These are phyloP conservation scores for Equus przewalskii DNA, from an alignment of 2,113 vertebrate genomes.

Conservation along the genomic window DNA sequence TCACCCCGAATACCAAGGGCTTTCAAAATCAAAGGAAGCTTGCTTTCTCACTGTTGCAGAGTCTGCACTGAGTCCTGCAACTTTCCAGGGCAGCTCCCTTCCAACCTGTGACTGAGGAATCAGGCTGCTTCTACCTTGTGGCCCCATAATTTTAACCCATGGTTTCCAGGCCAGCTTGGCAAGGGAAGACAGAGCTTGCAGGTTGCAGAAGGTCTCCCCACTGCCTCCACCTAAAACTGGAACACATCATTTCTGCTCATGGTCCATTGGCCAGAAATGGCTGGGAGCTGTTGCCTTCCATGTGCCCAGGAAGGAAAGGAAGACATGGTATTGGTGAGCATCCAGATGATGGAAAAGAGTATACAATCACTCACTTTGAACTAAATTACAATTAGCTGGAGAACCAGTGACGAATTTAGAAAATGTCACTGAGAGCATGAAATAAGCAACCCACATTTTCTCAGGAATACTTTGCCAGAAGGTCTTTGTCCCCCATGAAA, in stretches of 20 bases:
- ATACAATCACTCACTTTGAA: background rate
- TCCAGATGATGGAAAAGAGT: background rate
- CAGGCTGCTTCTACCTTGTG: background rate
- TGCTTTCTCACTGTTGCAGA: background rate
- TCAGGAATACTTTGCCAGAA: background rate
- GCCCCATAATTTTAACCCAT: background rate
- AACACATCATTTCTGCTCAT: background rate
- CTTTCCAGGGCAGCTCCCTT: background rate
- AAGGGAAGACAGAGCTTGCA: background rate
- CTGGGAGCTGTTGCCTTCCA: background rate
- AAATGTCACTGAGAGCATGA: background rate
- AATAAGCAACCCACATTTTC: constrained; percentile 6
- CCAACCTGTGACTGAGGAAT: no score
- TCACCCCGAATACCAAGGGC: background rate
- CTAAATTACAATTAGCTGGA: background rate
- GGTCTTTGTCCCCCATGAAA: background rate
- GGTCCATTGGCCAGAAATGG: background rate
- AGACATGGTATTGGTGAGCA: background rate
- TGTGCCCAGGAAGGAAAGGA: background rate
- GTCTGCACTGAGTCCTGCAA: background rate
- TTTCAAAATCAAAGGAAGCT: background rate
- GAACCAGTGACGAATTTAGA: background rate
- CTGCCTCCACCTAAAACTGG: background rate
- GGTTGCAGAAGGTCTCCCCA: background rate
- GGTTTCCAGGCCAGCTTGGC: background rate